These are phyloP conservation scores for Cheilosia pagana DNA, from an alignment of 2,888 invertebrate species.

Conservation along the genomic window DNA sequence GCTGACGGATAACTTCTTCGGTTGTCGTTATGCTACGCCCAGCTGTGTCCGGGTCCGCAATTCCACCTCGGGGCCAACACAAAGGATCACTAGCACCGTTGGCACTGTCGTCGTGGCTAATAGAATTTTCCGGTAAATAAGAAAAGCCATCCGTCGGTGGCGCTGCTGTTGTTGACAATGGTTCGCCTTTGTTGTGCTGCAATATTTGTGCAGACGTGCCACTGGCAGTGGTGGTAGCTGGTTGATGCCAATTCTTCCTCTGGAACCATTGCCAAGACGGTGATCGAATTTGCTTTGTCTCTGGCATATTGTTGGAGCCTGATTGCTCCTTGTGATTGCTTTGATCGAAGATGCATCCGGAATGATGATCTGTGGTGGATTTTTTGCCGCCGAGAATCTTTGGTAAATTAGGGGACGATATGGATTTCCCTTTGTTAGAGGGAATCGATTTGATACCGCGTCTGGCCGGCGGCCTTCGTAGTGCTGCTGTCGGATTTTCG, in stretches of 20 bases:
- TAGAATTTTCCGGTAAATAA: slow-evolving; percentile 74
- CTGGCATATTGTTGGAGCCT: slow-evolving; percentile 45
- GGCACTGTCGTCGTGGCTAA: slow-evolving; percentile 49
- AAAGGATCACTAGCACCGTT: slow-evolving; percentile 66
- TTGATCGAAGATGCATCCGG: slow-evolving; percentile 64
- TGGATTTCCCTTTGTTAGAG: slow-evolving; percentile 24
- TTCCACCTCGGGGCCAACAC: slow-evolving; percentile 59
- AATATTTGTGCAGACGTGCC: slow-evolving; percentile 18
- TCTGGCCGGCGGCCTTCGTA: slow-evolving; percentile 27
- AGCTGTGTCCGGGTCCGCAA: slow-evolving; percentile 49
- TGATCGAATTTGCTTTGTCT: slow-evolving; percentile 69
- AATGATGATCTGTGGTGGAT: slow-evolving; percentile 29
- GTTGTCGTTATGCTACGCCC: slow-evolving; percentile 17
- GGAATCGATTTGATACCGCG: slow-evolving; percentile 11
- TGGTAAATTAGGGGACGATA: slow-evolving; percentile 42
- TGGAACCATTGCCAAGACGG: slow-evolving; percentile 71
- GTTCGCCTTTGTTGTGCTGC: slow-evolving; percentile 42
- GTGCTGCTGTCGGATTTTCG: slow-evolving; percentile 38
- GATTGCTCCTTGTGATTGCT: slow-evolving; percentile 59
- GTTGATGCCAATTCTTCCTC: slow-evolving; percentile 68
- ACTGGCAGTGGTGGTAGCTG: slow-evolving; percentile 17
- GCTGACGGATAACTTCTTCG: slow-evolving; percentile 50
- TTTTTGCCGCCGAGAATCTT: slow-evolving; percentile 26
- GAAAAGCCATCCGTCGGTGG: slow-evolving; percentile 56
- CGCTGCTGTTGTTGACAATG: slow-evolving; percentile 47